A percentile compares a stretch with the other conserved stretches of the same genome.
Evolutionary conservation across 1,140 invertebrate species (phyloP).

Genomic region (Formica selysi): DNA sequence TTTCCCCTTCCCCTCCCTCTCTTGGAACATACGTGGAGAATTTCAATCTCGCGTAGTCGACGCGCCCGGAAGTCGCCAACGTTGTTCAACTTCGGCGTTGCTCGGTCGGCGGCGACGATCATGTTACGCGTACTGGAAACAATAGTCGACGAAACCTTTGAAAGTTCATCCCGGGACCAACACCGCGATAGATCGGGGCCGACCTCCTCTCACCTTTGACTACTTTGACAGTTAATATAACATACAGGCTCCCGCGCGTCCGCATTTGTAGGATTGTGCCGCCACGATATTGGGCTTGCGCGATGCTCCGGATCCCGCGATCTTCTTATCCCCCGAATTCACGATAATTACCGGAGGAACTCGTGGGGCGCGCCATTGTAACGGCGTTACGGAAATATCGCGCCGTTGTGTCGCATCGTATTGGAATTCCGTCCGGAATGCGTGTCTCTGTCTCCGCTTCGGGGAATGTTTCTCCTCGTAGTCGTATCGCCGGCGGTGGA

Average conservation of each 20-base stretch:
- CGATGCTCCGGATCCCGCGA: background rate
- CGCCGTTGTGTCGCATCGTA: conserved; percentile 22
- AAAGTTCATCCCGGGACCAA: conserved; percentile 46
- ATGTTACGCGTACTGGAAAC: conserved; percentile 59
- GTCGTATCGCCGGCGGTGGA: conserved; percentile 1
- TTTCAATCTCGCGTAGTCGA: conserved; percentile 72
- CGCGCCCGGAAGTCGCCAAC: conserved; percentile 64
- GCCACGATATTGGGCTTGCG: background rate
- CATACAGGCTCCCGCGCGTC: background rate
- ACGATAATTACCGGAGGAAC: conserved; percentile 39
- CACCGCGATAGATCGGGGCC: conserved; percentile 32
- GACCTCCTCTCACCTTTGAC: conserved; percentile 62
- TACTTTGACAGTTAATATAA: conserved; percentile 74
- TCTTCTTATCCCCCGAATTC: conserved; percentile 15
- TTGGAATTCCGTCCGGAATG: conserved; percentile 54
- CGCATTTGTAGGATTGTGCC: conserved; percentile 24
- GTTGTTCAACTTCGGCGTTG: conserved; percentile 55
- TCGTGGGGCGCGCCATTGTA: background rate
- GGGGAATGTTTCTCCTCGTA: conserved; percentile 4
- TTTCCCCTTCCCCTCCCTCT: background rate
- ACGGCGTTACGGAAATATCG: conserved; percentile 34
- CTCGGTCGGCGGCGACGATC: conserved; percentile 17
- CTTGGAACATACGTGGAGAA: conserved; percentile 51
- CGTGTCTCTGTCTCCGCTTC: background rate
- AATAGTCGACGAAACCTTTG: conserved; percentile 61